Conservation (phyloP, 2,797 vertebrate genomes). For the Sebastes steindachneri region DNA sequence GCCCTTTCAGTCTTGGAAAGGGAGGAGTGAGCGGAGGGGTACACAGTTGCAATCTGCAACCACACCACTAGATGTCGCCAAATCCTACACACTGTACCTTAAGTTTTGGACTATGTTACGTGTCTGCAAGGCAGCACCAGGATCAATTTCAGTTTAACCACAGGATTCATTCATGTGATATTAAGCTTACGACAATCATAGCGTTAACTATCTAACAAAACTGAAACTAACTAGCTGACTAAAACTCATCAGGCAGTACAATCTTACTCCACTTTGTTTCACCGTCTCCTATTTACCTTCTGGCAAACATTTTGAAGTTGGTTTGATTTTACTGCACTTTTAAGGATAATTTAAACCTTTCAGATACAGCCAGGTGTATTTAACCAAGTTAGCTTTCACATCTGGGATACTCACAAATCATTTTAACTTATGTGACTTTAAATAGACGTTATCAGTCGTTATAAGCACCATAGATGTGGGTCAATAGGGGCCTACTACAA, state of each 20-base stretch:
- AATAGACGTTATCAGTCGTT: background rate
- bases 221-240: background rate
- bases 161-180: background rate
- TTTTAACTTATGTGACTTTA: background rate
- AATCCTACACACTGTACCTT: too few species aligned
- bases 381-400: background rate
- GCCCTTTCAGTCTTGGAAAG: too few species aligned
- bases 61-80: too few species aligned
- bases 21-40: too few species aligned
- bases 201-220: background rate
- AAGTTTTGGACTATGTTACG: too few species aligned
- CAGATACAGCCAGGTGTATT: background rate
- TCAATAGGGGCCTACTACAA: too few species aligned
- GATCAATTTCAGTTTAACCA: background rate
- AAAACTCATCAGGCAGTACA: background rate
- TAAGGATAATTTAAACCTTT: too few species aligned
- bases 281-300: background rate
- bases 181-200: background rate
- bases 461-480: too few species aligned
- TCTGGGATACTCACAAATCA: background rate
- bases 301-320: background rate
- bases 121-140: background rate
- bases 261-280: background rate
- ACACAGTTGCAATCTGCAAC: too few species aligned
- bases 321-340: too few species aligned